These are phyloP conservation scores for Eleginops maclovinus DNA, from an alignment of 2,113 vertebrate genomes.

Conservation along the genomic window DNA sequence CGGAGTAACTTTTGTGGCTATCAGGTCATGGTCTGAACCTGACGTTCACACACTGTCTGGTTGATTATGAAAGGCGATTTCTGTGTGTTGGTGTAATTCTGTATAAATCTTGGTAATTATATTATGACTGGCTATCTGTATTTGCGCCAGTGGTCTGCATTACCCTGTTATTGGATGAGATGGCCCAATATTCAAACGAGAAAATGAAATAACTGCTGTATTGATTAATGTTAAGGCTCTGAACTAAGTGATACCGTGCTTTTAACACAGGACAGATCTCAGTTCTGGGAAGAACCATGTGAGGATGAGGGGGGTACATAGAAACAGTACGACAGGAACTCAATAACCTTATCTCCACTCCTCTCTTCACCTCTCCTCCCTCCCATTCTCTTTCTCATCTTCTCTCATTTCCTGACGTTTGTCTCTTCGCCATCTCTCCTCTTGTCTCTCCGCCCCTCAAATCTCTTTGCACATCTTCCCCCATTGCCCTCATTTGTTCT, in stretches of 20 bases:
- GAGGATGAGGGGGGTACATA: constrained; percentile 38
- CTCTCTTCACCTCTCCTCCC: constrained; percentile 62
- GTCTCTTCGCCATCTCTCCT: constrained; percentile 51
- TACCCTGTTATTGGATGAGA: constrained; percentile 72
- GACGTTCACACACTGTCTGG: constrained; percentile 4
- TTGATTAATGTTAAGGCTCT: constrained; percentile 80
- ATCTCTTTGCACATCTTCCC: constrained; percentile 46
- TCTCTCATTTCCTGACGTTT: constrained; percentile 78
- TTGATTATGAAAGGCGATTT: constrained; percentile 57
- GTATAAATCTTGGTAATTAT: constrained; percentile 57
- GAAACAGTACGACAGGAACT: constrained; percentile 74
- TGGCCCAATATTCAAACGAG: constrained; percentile 66
- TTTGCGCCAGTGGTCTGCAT: constrained; percentile 48
- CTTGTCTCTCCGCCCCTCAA: constrained; percentile 30
- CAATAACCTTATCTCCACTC: constrained; percentile 79
- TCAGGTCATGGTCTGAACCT: no score
- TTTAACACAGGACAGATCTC: constrained; percentile 75
- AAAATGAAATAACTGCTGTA: constrained; percentile 81
- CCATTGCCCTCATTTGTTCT: constrained; percentile 63
- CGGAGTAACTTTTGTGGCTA: no score
- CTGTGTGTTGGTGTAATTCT: constrained; percentile 46
- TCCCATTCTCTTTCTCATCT: constrained; percentile 58
- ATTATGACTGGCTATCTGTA: constrained; percentile 55
- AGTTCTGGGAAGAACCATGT: constrained; percentile 65
- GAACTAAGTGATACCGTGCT: constrained; percentile 79